Percentiles rank a stretch among this genome's conserved stretches.
phyloP scores from a whole-genome alignment of 2,113 vertebrate species.

The Thomomys bottae region DNA sequence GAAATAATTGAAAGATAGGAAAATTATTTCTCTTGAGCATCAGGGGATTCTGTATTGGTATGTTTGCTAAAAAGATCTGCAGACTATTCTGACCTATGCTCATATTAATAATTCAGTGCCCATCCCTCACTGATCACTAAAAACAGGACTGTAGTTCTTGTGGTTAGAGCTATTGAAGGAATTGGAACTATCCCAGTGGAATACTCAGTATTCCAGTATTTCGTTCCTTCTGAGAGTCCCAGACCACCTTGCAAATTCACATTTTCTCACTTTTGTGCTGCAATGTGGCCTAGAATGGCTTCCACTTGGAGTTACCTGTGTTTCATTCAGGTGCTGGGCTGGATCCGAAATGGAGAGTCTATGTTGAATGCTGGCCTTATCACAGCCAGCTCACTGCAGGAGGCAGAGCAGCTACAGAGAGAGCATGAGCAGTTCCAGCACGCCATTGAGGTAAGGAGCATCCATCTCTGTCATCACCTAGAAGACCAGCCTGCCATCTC shows the following conservation, averaged over 20 bases:
- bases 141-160: background rate
- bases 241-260: rapidly evolving
- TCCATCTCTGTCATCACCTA: rapidly evolving
- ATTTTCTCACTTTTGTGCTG: rapidly evolving
- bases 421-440: conserved; percentile 99
- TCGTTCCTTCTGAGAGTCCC: rapidly evolving
- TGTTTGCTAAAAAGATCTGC: background rate
- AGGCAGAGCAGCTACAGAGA: conserved; percentile 97
- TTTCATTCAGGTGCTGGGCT: conserved; percentile 95
- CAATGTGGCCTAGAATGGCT: rapidly evolving
- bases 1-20: background rate
- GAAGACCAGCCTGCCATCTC: background rate
- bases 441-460: conserved; percentile 93
- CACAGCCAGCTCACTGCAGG: conserved; percentile 97
- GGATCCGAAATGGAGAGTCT: conserved; percentile 99
- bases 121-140: background rate
- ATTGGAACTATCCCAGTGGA: background rate
- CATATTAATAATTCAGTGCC: rapidly evolving
- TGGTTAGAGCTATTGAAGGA: background rate
- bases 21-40: background rate
- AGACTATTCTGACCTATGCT: background rate
- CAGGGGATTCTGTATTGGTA: background rate
- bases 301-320: background rate
- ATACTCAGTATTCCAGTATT: too few species aligned
- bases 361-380: conserved; percentile 98